Percentiles rank a stretch among this genome's conserved stretches.
These are phyloP conservation scores for Sarcophilus harrisii DNA, from an alignment of 2,797 vertebrate genomes.

Conservation along the genomic window DNA sequence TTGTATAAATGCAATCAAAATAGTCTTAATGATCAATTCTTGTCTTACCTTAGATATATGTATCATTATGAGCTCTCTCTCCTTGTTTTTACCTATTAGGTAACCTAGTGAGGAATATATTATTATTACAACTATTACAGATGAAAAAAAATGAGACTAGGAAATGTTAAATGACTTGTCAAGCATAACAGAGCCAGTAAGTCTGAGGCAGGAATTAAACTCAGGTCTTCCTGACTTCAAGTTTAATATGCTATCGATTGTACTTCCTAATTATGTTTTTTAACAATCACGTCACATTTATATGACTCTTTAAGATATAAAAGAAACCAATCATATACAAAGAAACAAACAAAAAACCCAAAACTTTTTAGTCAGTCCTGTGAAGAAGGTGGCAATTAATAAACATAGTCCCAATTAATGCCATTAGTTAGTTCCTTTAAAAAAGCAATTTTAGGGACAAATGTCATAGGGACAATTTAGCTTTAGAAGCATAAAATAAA, in stretches of 20 bases:
- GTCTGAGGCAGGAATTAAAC: not conserved
- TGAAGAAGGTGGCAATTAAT: not conserved
- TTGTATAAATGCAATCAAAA: slow-evolving; percentile 11
- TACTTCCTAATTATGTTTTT: not conserved
- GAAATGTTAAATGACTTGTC: not conserved
- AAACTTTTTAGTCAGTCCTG: not conserved
- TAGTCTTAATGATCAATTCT: not conserved
- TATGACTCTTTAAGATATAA: not conserved
- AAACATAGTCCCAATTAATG: not conserved
- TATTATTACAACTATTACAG: not conserved
- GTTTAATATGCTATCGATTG: not conserved
- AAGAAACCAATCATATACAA: not conserved
- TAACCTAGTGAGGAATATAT: not conserved
- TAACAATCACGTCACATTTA: not conserved
- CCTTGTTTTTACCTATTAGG: not conserved
- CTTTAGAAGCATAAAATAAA: not conserved
- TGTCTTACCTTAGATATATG: not conserved
- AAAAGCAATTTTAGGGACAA: not conserved
- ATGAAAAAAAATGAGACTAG: not conserved
- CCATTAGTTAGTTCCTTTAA: not conserved
- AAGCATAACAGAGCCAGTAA: not conserved
- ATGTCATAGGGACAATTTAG: not conserved
- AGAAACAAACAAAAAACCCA: no score
- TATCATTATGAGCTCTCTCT: not conserved
- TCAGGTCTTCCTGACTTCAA: not conserved